These are phyloP conservation scores for Dione vanillae DNA, from an alignment of 2,888 invertebrate species.

Conservation along the genomic window DNA sequence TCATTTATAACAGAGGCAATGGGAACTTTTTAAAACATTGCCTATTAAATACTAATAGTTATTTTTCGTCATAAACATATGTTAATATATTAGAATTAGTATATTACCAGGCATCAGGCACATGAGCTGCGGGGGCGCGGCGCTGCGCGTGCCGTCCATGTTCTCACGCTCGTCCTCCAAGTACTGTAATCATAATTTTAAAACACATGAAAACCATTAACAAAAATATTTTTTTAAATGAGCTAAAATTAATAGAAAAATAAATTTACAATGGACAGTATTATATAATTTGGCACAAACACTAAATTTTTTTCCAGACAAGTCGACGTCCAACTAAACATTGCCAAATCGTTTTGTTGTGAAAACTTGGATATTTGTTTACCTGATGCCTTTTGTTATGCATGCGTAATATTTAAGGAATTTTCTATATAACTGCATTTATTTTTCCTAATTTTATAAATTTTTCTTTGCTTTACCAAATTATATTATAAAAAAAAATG, in stretches of 20 bases:
- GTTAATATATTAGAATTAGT: background rate
- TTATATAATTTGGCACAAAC: slow-evolving; percentile 14
- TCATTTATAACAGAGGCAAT: too few species aligned
- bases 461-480: background rate
- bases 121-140: slow-evolving; percentile 85
- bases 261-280: background rate
- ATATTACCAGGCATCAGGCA: slow-evolving; percentile 83
- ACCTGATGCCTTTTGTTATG: background rate
- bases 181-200: slow-evolving; percentile 66
- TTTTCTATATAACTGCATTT: too few species aligned
- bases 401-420: too few species aligned
- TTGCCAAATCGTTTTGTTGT: slow-evolving; percentile 18
- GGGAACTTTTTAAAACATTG: too few species aligned
- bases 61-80: background rate
- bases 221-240: background rate
- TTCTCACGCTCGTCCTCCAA: slow-evolving; percentile 81
- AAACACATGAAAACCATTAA: background rate
- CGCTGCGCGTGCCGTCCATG: slow-evolving; percentile 80
- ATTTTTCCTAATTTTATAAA: background rate
- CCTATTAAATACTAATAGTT: too few species aligned
- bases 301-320: background rate
- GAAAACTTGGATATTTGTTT: background rate
- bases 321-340: slow-evolving; percentile 11
- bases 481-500: too few species aligned
- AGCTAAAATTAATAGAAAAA: background rate